Conservation (phyloP, 2,797 vertebrate species). For the Xiphophorus birchmanni region DNA sequence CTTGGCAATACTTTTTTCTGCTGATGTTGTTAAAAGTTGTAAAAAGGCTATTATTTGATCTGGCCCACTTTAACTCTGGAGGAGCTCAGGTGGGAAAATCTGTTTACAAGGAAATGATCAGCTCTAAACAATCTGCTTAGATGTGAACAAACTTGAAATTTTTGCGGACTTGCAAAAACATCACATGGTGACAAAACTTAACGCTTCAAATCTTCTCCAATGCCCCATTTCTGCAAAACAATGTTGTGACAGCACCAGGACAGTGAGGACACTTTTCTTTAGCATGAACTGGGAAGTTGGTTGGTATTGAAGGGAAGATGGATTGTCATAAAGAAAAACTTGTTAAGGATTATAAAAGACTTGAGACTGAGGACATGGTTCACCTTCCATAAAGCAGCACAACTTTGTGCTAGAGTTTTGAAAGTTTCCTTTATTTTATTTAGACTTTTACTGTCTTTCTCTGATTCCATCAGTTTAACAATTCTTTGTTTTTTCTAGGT, state of each 20-base stretch:
- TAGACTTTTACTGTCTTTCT: background rate
- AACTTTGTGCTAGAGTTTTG: background rate
- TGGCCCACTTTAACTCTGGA: background rate
- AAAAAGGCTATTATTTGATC: background rate
- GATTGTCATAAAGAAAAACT: background rate
- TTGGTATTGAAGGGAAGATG: background rate
- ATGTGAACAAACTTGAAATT: background rate
- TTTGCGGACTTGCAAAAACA: background rate
- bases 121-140: background rate
- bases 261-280: background rate
- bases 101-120: background rate
- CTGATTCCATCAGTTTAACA: background rate
- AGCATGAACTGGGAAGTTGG: background rate
- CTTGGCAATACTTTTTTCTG: background rate
- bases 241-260: background rate
- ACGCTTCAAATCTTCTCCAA: background rate
- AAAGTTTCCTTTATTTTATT: background rate
- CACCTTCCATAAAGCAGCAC: background rate
- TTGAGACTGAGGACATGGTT: background rate
- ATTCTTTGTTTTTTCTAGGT: constrained; percentile 43
- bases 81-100: background rate
- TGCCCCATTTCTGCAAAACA: background rate
- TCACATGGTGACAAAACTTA: background rate
- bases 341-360: background rate
- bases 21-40: background rate